A percentile compares a stretch with the other conserved stretches of the same genome.
Conservation (phyloP, 2,888 invertebrate species). For the Harmothoe impar region DNA sequence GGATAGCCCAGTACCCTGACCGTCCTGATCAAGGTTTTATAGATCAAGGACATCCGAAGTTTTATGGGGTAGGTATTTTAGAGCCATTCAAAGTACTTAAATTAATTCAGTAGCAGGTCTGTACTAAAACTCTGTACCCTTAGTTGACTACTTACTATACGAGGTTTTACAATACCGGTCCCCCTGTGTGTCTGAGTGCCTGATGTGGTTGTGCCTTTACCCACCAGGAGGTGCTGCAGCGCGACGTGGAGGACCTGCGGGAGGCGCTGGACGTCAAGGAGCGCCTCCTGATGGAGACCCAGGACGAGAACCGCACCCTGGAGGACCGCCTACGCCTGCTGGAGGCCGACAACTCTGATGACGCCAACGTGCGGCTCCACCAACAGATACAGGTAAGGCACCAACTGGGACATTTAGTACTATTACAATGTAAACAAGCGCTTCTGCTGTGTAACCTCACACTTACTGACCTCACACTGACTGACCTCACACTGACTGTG, state of each 20-base stretch:
- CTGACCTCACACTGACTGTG: no score
- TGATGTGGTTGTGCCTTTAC: neutral
- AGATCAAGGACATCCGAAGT: no score
- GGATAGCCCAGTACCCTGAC: no score
- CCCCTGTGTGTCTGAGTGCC: no score
- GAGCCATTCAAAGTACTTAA: no score
- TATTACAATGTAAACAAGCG: neutral
- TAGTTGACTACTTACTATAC: no score
- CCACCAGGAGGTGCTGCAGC: constrained; percentile 36
- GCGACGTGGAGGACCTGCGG: neutral
- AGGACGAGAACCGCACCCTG: constrained; percentile 69
- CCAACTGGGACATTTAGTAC: neutral
- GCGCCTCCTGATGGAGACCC: constrained; percentile 58
- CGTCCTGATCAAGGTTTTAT: no score
- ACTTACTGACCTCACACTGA: neutral
- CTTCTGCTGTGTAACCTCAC: no score
- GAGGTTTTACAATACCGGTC: no score
- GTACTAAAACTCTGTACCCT: no score
- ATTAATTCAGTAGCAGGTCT: no score
- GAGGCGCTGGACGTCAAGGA: constrained; percentile 38
- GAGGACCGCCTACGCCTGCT: constrained; percentile 75
- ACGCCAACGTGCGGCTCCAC: constrained; percentile 66
- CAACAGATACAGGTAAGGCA: constrained; percentile 66
- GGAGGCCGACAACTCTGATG: constrained; percentile 70
- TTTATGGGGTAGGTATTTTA: no score